Base-by-base conservation (phyloP, 2,888 invertebrate species). In the Philereme vetulata region DNA sequence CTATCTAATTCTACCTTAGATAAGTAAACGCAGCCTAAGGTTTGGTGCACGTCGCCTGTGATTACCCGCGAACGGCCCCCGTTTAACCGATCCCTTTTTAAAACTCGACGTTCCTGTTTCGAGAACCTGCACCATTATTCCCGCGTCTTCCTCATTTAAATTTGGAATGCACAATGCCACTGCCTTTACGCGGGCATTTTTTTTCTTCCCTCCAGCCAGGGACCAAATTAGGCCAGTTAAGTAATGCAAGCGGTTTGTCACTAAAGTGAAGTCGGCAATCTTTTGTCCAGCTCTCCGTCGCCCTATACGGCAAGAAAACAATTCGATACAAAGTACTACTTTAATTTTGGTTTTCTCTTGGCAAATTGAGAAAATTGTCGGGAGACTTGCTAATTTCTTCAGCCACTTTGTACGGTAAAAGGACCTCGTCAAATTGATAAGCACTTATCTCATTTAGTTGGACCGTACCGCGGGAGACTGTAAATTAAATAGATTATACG, bases 41-140 rank as follows among this genome's bases (percentile, higher is more conserved):
- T 72, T 79, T 78, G 68, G 75, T 82, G 78, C 83, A 75, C 83
- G 86, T 89, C 86, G 81, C 81, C 84, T 80, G 90, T 90, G 91
- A 91, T 91, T 91, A 91, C 90, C 82, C 81, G 89, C 86, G 77
- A 90, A 90, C 87, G 88, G 90, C 85, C 85, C 80, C 90, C 85
- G 89, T 89, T 89, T 89, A 90, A 89, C 77, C 79, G 85, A 88
- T 84, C 87, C 89, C 87, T 83, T 89, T 90, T 89, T 84, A 81
- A 90, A 90, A 88, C 85, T 84, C 75, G 82, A 83, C 88, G 88
- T 87, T 89, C 89, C 88, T 88, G 88, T 89, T 90, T 87, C 75
- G 78, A 85, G 76, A 90, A 85, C 84, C 84, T 75, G 85, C 76
- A 67, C 86, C 89, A 90, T 90, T 91, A 91, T 86, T 88, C 83